These are phyloP conservation scores for Prolemur simus DNA, from an alignment of 2,113 vertebrate genomes.

Conservation along the genomic window DNA sequence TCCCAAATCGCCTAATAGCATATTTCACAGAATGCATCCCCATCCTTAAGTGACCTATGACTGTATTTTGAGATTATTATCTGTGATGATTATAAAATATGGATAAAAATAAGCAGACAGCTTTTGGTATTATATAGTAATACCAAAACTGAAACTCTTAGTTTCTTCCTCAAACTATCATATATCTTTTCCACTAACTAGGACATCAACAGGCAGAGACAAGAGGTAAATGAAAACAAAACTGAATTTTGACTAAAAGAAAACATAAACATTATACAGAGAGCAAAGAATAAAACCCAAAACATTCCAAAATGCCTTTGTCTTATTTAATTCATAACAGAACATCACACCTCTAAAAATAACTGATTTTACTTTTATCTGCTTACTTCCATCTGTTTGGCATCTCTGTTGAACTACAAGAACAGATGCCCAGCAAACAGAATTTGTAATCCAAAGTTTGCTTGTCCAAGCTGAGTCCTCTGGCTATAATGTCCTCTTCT, in stretches of 20 bases:
- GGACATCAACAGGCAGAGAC: neutral
- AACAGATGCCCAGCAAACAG: neutral
- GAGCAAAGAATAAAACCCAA: neutral
- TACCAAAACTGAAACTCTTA: neutral
- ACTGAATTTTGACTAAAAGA: neutral
- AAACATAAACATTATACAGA: neutral
- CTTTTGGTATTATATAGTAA: neutral
- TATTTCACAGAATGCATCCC: neutral
- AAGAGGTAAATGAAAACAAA: neutral
- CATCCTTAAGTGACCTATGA: neutral
- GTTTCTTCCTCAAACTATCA: neutral
- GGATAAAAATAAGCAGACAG: neutral
- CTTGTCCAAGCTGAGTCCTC: neutral
- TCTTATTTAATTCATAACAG: slow-evolving; percentile 30
- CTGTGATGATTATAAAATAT: neutral
- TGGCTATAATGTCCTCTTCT: neutral
- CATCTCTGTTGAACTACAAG: neutral
- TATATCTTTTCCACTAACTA: neutral
- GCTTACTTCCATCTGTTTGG: neutral
- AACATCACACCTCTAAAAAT: slow-evolving; percentile 5
- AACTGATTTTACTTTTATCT: neutral
- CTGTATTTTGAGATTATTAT: neutral
- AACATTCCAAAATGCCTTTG: neutral
- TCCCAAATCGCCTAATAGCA: neutral
- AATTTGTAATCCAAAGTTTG: neutral